Evolutionary conservation across 2,888 invertebrate species (phyloP).

Genomic region (Rutpela maculata): DNA sequence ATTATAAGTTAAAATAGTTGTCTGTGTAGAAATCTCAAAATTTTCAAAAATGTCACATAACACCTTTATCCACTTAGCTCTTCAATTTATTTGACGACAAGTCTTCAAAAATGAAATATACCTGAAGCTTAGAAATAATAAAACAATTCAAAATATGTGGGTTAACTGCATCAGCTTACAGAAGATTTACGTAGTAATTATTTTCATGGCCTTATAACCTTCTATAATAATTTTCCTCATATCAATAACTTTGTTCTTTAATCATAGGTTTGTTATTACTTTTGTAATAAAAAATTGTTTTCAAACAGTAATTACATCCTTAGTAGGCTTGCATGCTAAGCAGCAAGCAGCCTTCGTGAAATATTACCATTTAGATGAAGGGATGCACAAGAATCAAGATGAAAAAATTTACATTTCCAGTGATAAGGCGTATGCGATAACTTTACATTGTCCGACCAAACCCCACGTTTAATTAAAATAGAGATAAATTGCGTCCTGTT

Average conservation of each 20-base stretch:
- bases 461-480: constrained; percentile 34
- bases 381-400: constrained; percentile 31
- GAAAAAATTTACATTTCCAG: constrained; percentile 27
- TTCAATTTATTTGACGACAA: no score
- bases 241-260: not conserved
- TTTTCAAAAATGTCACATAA: no score
- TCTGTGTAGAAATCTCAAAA: no score
- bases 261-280: not conserved
- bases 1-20: no score
- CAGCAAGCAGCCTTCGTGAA: not conserved
- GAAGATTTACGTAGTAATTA: not conserved
- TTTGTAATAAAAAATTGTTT: not conserved
- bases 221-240: not conserved
- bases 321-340: constrained; percentile 9
- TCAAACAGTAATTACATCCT: constrained; percentile 5
- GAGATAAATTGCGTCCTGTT: constrained; percentile 7
- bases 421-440: constrained; percentile 33
- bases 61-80: no score
- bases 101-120: no score
- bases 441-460: constrained; percentile 8
- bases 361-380: constrained; percentile 29
- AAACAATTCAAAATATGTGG: not conserved
- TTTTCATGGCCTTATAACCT: not conserved
- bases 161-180: not conserved
- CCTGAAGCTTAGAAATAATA: not conserved